These are phyloP conservation scores for Rhagophthalmus giganteus DNA, from an alignment of 2,888 invertebrate genomes.

Conservation along the genomic window DNA sequence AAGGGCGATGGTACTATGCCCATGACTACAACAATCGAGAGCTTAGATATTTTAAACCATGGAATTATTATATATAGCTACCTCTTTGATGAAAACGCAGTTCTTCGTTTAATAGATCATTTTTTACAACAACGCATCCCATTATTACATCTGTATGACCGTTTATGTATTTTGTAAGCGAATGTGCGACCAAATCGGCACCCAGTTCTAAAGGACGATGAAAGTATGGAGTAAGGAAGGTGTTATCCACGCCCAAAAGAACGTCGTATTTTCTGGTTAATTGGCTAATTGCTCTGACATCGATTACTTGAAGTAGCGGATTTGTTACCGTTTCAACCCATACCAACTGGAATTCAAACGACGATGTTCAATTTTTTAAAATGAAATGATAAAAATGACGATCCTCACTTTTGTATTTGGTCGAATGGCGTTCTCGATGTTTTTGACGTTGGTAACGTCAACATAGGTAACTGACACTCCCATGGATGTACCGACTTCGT, in stretches of 20 bases:
- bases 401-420: constrained; percentile 76
- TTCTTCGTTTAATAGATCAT: constrained; percentile 52
- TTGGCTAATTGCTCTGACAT: constrained; percentile 70
- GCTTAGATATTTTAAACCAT: constrained; percentile 4
- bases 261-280: constrained; percentile 56
- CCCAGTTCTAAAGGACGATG: constrained; percentile 42
- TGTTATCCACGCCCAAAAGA: constrained; percentile 36
- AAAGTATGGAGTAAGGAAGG: constrained; percentile 37
- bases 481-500: constrained; percentile 58
- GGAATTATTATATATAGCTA: constrained; percentile 21
- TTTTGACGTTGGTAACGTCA: constrained; percentile 69
- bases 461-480: constrained; percentile 71
- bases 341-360: constrained; percentile 63
- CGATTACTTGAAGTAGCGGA: constrained; percentile 79
- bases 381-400: background rate
- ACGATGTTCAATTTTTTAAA: background rate
- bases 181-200: constrained; percentile 41
- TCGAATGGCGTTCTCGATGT: constrained; percentile 67
- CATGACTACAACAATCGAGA: background rate
- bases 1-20: constrained; percentile 83
- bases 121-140: constrained; percentile 37
- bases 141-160: constrained; percentile 42
- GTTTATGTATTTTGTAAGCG: constrained; percentile 41
- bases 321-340: constrained; percentile 94
- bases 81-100: constrained; percentile 63